A percentile compares a stretch with the other conserved stretches of the same genome.
phyloP scores from a whole-genome alignment of 2,888 invertebrate genomes.

The Volucella inflata region DNA sequence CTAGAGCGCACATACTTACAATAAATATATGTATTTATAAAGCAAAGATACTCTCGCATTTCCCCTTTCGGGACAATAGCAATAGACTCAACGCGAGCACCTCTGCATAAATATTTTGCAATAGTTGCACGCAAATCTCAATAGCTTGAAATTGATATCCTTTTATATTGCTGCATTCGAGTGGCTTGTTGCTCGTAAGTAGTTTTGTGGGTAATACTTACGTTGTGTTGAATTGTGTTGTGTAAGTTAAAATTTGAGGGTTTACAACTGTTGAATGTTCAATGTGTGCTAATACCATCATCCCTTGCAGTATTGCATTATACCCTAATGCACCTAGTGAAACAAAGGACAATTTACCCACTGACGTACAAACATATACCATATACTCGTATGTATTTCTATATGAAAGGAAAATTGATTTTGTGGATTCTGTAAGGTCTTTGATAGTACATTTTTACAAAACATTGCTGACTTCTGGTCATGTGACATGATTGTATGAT shows the following conservation, averaged over 20 bases:
- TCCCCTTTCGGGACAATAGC: slow-evolving; percentile 7
- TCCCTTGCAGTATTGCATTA: slow-evolving; percentile 48
- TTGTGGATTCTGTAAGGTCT: too few relatives aligned
- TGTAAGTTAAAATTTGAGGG: slow-evolving; percentile 18
- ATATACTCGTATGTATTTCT: background rate
- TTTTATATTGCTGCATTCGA: slow-evolving; percentile 68
- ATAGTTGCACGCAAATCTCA: slow-evolving; percentile 74
- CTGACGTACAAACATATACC: slow-evolving; percentile 16
- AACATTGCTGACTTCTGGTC: background rate
- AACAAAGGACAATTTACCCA: slow-evolving; percentile 39
- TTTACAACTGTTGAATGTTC: slow-evolving; percentile 68
- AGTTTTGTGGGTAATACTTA: slow-evolving; percentile 72
- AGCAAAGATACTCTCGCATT: slow-evolving; percentile 19
- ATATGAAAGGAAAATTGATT: too few relatives aligned
- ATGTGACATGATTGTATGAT: slow-evolving; percentile 2
- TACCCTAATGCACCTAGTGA: slow-evolving; percentile 15
- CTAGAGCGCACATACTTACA: slow-evolving; percentile 20
- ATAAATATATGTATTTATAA: background rate
- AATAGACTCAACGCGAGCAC: slow-evolving; percentile 17
- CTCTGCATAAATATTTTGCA: slow-evolving; percentile 71
- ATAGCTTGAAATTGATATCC: slow-evolving; percentile 74
- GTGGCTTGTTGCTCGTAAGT: slow-evolving; percentile 62
- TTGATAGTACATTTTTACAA: background rate
- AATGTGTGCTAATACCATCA: slow-evolving; percentile 36
- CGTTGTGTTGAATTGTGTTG: slow-evolving; percentile 12